Conservation (phyloP, 2,113 vertebrate genomes). For the Tympanuchus pallidicinctus region DNA sequence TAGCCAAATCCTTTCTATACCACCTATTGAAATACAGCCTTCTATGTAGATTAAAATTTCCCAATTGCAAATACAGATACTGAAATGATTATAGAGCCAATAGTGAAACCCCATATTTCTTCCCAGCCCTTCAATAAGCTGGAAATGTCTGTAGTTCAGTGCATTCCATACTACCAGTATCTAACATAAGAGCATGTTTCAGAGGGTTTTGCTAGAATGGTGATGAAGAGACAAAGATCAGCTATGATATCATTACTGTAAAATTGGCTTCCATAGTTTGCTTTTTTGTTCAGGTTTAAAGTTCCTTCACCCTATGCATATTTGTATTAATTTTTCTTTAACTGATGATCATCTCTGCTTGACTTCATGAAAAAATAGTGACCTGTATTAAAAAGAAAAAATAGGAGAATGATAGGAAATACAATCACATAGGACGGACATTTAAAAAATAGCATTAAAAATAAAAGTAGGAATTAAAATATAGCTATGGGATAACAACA, state of each 20-base stretch:
- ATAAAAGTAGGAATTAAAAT: neutral
- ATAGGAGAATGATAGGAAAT: neutral
- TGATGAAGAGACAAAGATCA: neutral
- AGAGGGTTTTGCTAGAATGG: neutral
- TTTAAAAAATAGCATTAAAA: neutral
- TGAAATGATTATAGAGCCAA: neutral
- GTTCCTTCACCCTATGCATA: neutral
- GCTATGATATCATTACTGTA: neutral
- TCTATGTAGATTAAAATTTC: neutral
- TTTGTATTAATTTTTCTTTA: neutral
- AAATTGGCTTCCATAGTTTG: neutral
- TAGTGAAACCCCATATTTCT: neutral
- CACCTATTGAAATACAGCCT: neutral
- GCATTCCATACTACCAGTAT: neutral
- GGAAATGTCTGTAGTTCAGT: neutral
- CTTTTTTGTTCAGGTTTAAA: neutral
- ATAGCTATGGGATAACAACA: rapidly evolving
- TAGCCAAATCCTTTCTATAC: neutral
- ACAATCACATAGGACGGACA: rapidly evolving
- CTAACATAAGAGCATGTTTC: neutral
- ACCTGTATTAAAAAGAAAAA: neutral
- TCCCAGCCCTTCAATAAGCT: neutral
- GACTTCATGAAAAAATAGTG: neutral
- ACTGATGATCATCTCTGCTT: neutral
- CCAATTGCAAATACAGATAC: neutral